These are phyloP conservation scores for Liasis olivaceus DNA, from an alignment of 2,797 vertebrate genomes.

Conservation along the genomic window DNA sequence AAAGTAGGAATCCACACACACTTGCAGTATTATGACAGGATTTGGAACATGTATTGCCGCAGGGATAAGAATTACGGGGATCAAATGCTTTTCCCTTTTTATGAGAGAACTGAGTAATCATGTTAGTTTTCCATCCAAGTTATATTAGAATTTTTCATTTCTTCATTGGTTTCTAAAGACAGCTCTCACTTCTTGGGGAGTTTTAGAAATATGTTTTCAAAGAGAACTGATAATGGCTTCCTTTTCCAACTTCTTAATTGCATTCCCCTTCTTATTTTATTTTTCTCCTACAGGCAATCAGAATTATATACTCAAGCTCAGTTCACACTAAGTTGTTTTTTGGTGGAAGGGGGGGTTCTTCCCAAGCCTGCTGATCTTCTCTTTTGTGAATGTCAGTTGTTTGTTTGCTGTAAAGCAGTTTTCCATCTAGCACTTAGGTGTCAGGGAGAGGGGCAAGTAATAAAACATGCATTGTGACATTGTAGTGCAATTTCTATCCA, in stretches of 20 bases:
- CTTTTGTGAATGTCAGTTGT: not conserved
- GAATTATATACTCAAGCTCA: not conserved
- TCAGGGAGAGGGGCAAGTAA: not conserved
- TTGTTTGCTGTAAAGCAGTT: not conserved
- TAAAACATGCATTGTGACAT: not conserved
- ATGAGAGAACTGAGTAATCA: not conserved
- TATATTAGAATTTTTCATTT: not conserved
- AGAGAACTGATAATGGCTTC: not conserved
- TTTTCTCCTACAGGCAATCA: not conserved
- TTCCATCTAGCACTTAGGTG: not conserved
- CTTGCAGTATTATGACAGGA: not conserved
- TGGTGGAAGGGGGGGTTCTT: fast-evolving
- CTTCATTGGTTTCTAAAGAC: not conserved
- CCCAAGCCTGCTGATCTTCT: not conserved
- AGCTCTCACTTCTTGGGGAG: not conserved
- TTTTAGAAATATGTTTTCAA: not conserved
- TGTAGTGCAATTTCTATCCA: not conserved
- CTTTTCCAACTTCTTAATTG: not conserved
- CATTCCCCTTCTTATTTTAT: not conserved
- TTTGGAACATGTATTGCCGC: not conserved
- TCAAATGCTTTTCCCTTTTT: not conserved
- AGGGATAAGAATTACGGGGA: not conserved
- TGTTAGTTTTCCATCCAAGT: not conserved
- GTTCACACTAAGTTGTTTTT: not conserved
- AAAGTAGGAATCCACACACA: not conserved